These are phyloP conservation scores for Oreochromis aureus DNA, from an alignment of 2,113 vertebrate genomes.

Conservation along the genomic window DNA sequence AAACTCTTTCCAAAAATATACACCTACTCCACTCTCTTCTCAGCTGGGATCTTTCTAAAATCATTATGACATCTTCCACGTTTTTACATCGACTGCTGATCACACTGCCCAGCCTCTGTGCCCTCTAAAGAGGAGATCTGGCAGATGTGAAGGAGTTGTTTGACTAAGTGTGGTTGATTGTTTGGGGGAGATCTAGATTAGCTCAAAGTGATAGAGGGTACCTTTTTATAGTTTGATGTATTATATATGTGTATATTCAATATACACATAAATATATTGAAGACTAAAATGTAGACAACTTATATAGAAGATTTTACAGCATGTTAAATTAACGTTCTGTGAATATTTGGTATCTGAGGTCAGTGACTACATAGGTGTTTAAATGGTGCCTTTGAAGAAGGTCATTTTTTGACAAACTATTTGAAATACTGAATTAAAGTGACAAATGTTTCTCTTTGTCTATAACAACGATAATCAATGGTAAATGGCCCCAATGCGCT, in stretches of 20 bases:
- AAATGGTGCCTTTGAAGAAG: not conserved
- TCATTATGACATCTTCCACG: not conserved
- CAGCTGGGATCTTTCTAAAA: conserved; percentile 25
- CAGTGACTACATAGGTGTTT: not conserved
- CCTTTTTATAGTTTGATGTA: not conserved
- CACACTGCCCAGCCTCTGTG: not conserved
- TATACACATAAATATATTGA: not conserved
- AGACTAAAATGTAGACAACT: not conserved
- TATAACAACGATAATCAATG: not conserved
- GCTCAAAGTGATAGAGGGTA: not conserved
- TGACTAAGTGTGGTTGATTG: not conserved
- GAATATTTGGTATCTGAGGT: not conserved
- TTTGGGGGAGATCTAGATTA: not conserved
- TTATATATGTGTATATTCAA: not conserved
- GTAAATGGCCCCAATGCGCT: no score
- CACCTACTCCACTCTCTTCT: not conserved
- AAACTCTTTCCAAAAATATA: conserved; percentile 15
- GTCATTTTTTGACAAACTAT: not conserved
- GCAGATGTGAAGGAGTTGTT: not conserved
- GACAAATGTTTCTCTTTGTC: not conserved
- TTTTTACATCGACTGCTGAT: not conserved
- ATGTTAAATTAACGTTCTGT: not conserved
- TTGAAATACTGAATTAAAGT: not conserved
- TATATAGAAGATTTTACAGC: not conserved
- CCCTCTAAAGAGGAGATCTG: not conserved